Evolutionary conservation across 2,113 vertebrate genomes (phyloP).

Genomic region (Saguinus midas): DNA sequence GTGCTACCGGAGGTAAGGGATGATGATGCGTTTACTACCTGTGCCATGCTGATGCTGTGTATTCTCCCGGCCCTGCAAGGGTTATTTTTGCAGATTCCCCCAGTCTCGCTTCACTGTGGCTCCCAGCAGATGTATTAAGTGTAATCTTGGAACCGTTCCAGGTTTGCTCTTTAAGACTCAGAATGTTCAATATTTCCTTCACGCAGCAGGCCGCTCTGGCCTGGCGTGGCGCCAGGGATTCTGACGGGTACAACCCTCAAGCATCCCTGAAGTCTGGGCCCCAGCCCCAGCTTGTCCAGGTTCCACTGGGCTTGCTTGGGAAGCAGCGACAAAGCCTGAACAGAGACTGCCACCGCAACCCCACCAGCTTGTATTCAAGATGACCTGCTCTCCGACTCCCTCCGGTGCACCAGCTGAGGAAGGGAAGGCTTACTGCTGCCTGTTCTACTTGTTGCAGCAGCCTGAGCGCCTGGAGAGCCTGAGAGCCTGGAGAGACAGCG

Average conservation of each 20-base stretch:
- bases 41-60: neutral
- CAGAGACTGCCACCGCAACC: neutral
- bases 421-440: neutral
- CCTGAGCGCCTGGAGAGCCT: neutral
- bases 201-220: slow-evolving; percentile 75
- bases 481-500: neutral
- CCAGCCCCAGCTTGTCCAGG: slow-evolving; percentile 40
- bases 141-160: slow-evolving; percentile 83
- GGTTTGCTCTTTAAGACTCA: slow-evolving; percentile 76
- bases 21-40: neutral
- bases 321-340: slow-evolving; percentile 14
- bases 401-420: neutral
- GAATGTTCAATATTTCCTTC: slow-evolving; percentile 85
- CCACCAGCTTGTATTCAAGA: neutral
- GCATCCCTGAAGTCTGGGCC: slow-evolving; percentile 10
- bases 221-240: slow-evolving; percentile 79
- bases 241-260: slow-evolving; percentile 57
- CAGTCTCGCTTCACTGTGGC: slow-evolving; percentile 49
- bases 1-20: neutral
- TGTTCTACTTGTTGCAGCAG: neutral
- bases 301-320: neutral
- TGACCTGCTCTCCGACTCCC: neutral
- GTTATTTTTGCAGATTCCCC: slow-evolving; percentile 45
- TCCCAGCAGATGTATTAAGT: slow-evolving; percentile 85
- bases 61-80: slow-evolving; percentile 23